Conservation (phyloP, 2,113 vertebrate species). For the Peromyscus leucopus region DNA sequence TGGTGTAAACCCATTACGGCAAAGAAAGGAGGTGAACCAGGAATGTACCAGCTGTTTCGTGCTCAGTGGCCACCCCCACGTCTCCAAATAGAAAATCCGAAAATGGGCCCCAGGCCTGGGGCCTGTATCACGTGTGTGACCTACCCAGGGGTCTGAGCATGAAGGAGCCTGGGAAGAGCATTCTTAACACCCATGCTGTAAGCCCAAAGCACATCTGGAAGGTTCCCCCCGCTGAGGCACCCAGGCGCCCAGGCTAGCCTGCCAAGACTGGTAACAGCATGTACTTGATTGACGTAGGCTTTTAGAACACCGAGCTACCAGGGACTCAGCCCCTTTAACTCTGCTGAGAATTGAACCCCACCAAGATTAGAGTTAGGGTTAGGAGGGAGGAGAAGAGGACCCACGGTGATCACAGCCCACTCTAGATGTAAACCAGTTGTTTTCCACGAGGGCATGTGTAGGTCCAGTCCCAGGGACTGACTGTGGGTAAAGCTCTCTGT, state of each 20-base stretch:
- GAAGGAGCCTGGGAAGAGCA: not conserved
- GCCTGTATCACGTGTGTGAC: not conserved
- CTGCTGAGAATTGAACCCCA: not conserved
- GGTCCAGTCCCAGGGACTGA: not conserved
- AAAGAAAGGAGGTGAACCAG: not conserved
- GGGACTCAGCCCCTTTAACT: not conserved
- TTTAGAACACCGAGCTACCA: not conserved
- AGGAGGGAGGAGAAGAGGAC: no score
- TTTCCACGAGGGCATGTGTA: not conserved
- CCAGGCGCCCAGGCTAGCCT: not conserved
- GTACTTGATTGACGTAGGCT: not conserved
- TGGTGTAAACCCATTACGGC: accelerated
- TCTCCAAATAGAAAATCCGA: not conserved
- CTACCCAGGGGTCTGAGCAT: not conserved
- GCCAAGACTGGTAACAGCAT: not conserved
- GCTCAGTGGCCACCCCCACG: not conserved
- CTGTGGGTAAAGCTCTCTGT: not conserved
- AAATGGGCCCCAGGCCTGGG: not conserved
- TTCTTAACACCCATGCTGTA: not conserved
- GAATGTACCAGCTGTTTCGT: not conserved
- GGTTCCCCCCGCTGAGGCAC: not conserved
- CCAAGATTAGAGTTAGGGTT: not conserved
- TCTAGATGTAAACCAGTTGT: not conserved
- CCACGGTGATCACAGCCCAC: not conserved
- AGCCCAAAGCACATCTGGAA: not conserved